Base-by-base conservation (phyloP, 2,797 vertebrate species). In the Crocodylus rhombifer region DNA sequence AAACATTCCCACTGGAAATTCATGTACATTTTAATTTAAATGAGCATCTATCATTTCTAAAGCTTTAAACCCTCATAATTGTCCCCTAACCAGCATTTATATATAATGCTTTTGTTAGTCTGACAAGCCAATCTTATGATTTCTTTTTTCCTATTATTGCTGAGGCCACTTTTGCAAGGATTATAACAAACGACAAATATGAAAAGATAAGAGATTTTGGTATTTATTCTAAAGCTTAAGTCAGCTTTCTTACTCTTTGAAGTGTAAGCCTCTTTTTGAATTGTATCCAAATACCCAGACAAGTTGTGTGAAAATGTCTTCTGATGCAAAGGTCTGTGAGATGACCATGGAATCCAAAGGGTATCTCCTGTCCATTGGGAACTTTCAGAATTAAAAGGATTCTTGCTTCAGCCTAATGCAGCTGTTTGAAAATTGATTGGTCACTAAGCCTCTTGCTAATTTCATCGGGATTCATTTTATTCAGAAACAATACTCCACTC, bases 171-270 rank as follows among this genome's bases (percentile, higher is more conserved):
- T 92, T 90, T 96, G 79, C 87, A 94, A 95, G 97, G 96, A 97
- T 98, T 98, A 97, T 88, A 97, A 91, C 77, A 92, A 96, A 96
- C 82, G 92, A 96, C 82, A 96, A 97, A 97, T 97, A 96, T 92
- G 83, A 96, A 97, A 96, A 97, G 95, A 97, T 97, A 97, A 97
- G 97, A 97, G 93, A 97, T 97, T 97, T 97, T 78, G 85, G 90
- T 97, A 95, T 97, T 98, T 98, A 96, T 90, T 97, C 81, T 96
- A 93, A 97, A 97, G 97, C 97, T 98, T 97, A 97, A 97, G 85
- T 96, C 96, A 95, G 96, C 95, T 97, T 98, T 96, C 84, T 89
- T 95, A 86, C 71, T 94, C 93, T 97, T 97, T 98, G 97, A 98
- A 96, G 91, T 96, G 26, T 97, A 98, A 98, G 90, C 96, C 69